A percentile compares a stretch with the other conserved stretches of the same genome.
Conservation (phyloP, 2,888 invertebrate species). For the Cantharis rufa region DNA sequence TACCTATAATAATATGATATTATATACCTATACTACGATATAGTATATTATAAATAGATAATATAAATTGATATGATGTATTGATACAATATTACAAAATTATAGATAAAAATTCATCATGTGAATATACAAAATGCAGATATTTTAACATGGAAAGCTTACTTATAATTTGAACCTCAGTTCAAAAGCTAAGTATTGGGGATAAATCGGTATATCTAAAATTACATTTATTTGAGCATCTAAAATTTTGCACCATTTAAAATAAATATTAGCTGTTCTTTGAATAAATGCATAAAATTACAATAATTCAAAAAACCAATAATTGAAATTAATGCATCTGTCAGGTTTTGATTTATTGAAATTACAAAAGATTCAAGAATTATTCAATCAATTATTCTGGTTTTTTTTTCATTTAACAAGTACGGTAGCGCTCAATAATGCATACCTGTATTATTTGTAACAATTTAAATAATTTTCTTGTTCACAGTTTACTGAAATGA, state of each 20-base stretch:
- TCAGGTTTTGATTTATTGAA: background rate
- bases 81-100: background rate
- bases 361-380: background rate
- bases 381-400: background rate
- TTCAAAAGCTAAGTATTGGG: background rate
- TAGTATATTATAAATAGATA: too few species aligned
- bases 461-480: too few species aligned
- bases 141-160: background rate
- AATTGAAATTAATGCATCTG: background rate
- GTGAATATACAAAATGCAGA: background rate
- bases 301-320: background rate
- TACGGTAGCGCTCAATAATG: background rate
- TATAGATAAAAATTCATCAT: background rate
- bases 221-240: background rate
- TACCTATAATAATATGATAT: too few species aligned
- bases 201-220: background rate
- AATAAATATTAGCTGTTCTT: background rate
- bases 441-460: background rate
- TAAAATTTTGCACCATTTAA: background rate
- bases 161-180: background rate
- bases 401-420: background rate
- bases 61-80: background rate
- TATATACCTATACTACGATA: too few species aligned
- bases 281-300: background rate
- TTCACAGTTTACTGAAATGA: background rate